A percentile compares a stretch with the other conserved stretches of the same genome.
Evolutionary conservation across 2,888 invertebrate genomes (phyloP).

Genomic region (Spialia ferax): DNA sequence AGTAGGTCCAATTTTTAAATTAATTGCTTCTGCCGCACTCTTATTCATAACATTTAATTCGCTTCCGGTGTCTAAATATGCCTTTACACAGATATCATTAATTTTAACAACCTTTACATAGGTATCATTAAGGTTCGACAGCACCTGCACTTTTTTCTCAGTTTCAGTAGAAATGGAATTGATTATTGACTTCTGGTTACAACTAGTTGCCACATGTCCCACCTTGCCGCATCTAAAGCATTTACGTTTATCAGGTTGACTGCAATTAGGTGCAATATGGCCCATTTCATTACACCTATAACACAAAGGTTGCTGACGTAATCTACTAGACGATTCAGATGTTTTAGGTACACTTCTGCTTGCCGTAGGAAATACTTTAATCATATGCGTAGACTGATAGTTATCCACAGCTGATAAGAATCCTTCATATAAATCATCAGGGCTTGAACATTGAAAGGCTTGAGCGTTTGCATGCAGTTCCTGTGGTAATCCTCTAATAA

Average conservation of each 20-base stretch:
- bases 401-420: conserved; percentile 2
- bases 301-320: neutral
- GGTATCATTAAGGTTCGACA: neutral
- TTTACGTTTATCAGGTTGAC: neutral
- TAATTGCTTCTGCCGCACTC: neutral
- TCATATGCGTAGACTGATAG: neutral
- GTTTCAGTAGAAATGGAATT: no score
- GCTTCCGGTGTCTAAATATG: conserved; percentile 10
- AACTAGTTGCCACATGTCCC: neutral
- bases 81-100: neutral
- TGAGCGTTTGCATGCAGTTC: conserved; percentile 2
- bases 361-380: no score
- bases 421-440: conserved; percentile 16
- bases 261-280: conserved; percentile 1
- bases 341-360: no score
- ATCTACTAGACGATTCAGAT: no score
- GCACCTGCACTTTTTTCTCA: neutral
- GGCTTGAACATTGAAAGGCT: neutral
- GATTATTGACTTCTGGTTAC: no score
- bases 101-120: conserved; percentile 1
- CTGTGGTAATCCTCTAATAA: neutral
- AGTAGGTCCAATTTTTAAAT: neutral
- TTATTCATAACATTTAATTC: conserved; percentile 1
- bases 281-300: neutral
- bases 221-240: neutral